A percentile compares a stretch with the other conserved stretches of the same genome.
These are phyloP conservation scores for Rhagium mordax DNA, from an alignment of 2,888 invertebrate species.

Conservation along the genomic window DNA sequence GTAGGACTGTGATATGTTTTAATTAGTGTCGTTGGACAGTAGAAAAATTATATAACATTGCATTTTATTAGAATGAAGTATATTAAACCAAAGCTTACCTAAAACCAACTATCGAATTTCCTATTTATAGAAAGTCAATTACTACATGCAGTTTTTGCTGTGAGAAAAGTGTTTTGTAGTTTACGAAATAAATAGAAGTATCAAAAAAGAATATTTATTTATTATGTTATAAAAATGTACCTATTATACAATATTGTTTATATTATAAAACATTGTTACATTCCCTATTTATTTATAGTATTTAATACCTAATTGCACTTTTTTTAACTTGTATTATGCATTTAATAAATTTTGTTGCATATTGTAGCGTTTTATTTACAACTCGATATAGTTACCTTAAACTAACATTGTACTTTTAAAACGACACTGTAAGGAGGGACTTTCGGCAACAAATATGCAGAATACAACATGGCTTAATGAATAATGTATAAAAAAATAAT, in stretches of 20 bases:
- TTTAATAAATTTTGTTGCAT: conserved; percentile 43
- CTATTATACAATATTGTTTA: conserved; percentile 38
- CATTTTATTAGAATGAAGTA: neutral
- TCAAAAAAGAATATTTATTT: conserved; percentile 35
- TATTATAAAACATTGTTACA: conserved; percentile 57
- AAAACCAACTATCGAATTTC: conserved; percentile 19
- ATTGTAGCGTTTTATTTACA: neutral
- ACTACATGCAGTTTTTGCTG: conserved; percentile 17
- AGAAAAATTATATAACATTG: neutral
- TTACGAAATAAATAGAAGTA: conserved; percentile 19
- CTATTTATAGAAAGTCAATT: conserved; percentile 21
- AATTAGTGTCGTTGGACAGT: neutral
- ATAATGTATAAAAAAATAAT: too few relatives aligned
- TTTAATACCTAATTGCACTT: conserved; percentile 59
- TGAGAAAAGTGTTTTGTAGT: conserved; percentile 8
- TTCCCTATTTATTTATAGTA: conserved; percentile 61
- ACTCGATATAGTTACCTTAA: too few relatives aligned
- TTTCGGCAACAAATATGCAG: too few relatives aligned
- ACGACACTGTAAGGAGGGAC: neutral
- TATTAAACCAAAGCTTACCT: conserved; percentile 29
- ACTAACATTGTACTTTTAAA: conserved; percentile 27
- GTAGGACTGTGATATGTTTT: conserved; percentile 31
- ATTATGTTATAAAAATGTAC: conserved; percentile 36
- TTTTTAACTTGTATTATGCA: conserved; percentile 49
- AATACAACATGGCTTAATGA: too few relatives aligned